phyloP scores from a whole-genome alignment of 2,113 vertebrate species.

The Bungarus multicinctus region DNA sequence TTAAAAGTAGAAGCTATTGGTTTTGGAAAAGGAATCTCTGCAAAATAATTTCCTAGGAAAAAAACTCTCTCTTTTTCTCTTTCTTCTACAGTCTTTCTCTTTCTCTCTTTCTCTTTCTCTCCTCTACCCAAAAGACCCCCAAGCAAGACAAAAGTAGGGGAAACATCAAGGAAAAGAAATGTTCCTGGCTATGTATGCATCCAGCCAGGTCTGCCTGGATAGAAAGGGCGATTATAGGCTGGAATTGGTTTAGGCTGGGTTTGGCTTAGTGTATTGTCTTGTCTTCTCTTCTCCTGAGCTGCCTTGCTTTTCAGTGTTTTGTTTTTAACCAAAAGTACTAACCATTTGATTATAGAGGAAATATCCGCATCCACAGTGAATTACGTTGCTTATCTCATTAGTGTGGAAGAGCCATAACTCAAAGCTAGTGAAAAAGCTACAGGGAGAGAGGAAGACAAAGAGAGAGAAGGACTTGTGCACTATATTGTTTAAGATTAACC shows the following conservation, averaged over 20 bases:
- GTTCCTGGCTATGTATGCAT: conserved; percentile 18
- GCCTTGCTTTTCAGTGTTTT: conserved; percentile 55
- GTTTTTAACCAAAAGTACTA: conserved; percentile 43
- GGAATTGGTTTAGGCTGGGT: background rate
- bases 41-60: background rate
- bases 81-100: background rate
- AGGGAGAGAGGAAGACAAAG: conserved; percentile 30
- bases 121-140: background rate
- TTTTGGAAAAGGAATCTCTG: background rate
- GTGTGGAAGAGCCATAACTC: conserved; percentile 72
- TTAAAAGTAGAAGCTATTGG: conserved; percentile 14
- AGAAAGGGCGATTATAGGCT: background rate
- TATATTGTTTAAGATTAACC: conserved; percentile 69
- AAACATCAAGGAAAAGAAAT: background rate
- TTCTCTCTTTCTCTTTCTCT: background rate
- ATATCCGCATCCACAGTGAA: conserved; percentile 63
- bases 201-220: background rate
- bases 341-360: conserved; percentile 64
- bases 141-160: background rate
- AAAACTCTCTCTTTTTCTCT: background rate
- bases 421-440: conserved; percentile 50
- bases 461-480: conserved; percentile 52
- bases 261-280: background rate
- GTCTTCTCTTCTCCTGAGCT: conserved; percentile 16
- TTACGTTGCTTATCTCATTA: conserved; percentile 79